Evolutionary conservation across 2,113 vertebrate genomes (phyloP).

Genomic region (Nematolebias whitei): DNA sequence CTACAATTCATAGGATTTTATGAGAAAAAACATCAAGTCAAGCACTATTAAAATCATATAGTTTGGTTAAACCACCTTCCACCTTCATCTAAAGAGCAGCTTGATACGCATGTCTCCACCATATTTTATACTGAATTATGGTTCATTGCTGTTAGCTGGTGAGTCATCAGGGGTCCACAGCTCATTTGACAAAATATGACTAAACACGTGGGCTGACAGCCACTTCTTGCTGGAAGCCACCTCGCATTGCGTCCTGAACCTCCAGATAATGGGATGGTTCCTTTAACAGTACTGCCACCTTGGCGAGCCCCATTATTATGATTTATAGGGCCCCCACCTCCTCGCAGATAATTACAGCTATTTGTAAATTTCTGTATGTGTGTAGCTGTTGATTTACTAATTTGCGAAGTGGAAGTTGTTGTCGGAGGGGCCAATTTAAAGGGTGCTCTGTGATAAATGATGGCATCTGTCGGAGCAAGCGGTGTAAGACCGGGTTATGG

Average conservation of each 20-base stretch:
- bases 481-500: conserved; percentile 57
- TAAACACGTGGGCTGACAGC: not conserved
- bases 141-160: not conserved
- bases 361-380: conserved; percentile 51
- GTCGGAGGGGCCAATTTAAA: conserved; percentile 51
- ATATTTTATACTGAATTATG: not conserved
- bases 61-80: not conserved
- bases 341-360: conserved; percentile 46
- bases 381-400: conserved; percentile 59
- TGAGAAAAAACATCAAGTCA: too few relatives aligned
- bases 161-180: not conserved
- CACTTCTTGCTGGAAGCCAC: conserved; percentile 18
- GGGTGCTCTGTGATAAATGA: conserved; percentile 49
- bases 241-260: conserved; percentile 13
- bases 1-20: too few relatives aligned
- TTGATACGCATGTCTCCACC: too few relatives aligned
- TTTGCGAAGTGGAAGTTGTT: conserved; percentile 45
- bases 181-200: conserved; percentile 1
- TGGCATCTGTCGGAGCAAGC: conserved; percentile 48
- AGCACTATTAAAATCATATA: too few relatives aligned
- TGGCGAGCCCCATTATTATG: conserved; percentile 38
- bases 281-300: conserved; percentile 29
- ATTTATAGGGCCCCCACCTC: conserved; percentile 37
- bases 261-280: conserved; percentile 24
- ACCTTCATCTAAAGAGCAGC: too few relatives aligned